Evolutionary conservation across 2,888 invertebrate genomes (phyloP), one percentile per base, ranked within the genome.

Genomic region (Phaedon cochleariae): DNA sequence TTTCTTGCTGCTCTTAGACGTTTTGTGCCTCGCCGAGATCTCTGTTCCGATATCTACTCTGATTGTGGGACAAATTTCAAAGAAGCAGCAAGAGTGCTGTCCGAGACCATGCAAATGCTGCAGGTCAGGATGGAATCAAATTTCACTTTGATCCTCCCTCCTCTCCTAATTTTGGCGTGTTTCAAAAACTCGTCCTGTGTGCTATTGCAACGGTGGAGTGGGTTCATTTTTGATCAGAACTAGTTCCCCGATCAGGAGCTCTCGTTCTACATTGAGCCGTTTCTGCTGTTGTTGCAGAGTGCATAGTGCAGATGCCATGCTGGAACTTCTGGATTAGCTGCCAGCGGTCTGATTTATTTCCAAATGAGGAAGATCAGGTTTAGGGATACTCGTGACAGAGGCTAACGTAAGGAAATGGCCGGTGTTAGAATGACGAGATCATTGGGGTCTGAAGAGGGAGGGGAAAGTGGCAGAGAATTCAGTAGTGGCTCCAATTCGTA

Each of bases 381-480:
- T n/a, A n/a, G n/a, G n/a, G n/a, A n/a, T n/a, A n/a, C n/a, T n/a
- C n/a, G n/a, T n/a, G n/a, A n/a, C n/a, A n/a, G n/a, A n/a, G 31
- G 58, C 49, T 29, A 73, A 70, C 51, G 76, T 73, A 1, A 77
- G 66, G 53, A 79, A 76, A 57, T 77, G 77, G 12, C 64, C 70
- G 76, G 75, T 2, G 76, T 78, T 2, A 77, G 60, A 3, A 69
- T 60, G n/a, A 51, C 59, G 18, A 67, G 59, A 60, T 77, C 74
- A 46, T 69, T 68, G 1, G 75, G 76, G 65, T 78, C 75, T 12
- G 58, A 51, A 4, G 72, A 70, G 1, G 76, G 6, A 1, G 75
- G 69, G 12, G 59, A 64, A 5, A 79, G 64, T 3, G 79, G 79
- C 21, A 79, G 46, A 1, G 74, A 79, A 64, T 79, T 80, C 1